A percentile compares a stretch with the other conserved stretches of the same genome.
These are phyloP conservation scores for Drosophila formosana DNA, from an alignment of 2,888 invertebrate species.

Conservation along the genomic window DNA sequence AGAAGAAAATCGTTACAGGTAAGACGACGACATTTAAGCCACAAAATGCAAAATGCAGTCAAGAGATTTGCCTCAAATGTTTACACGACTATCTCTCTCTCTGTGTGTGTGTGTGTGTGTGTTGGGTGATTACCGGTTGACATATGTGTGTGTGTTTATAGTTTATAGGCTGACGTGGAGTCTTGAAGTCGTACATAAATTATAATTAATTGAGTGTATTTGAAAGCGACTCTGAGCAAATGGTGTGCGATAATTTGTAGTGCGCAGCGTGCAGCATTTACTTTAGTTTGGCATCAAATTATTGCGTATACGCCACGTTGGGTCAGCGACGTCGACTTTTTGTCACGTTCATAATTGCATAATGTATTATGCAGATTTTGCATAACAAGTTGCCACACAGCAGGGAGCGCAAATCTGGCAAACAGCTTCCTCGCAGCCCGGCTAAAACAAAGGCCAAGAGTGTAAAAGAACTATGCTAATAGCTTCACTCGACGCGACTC, in stretches of 20 bases:
- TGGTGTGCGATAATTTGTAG: slow-evolving; percentile 66
- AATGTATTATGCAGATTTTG: slow-evolving; percentile 78
- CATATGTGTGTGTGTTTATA: slow-evolving; percentile 20
- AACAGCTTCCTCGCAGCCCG: slow-evolving; percentile 37
- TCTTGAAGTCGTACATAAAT: slow-evolving; percentile 49
- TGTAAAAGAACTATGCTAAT: slow-evolving; percentile 75
- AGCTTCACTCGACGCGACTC: slow-evolving; percentile 39
- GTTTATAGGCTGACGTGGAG: slow-evolving; percentile 17
- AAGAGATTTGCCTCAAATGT: slow-evolving; percentile 10
- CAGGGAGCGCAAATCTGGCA: slow-evolving; percentile 54
- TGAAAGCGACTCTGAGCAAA: slow-evolving; percentile 52
- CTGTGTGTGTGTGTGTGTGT: slow-evolving; percentile 8
- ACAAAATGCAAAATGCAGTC: slow-evolving; percentile 14
- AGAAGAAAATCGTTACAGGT: slow-evolving; percentile 3
- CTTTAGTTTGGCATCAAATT: slow-evolving; percentile 20
- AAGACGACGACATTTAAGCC: neutral
- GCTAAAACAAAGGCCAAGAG: slow-evolving; percentile 62
- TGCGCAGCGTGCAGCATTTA: slow-evolving; percentile 6
- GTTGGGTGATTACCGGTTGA: slow-evolving; percentile 36
- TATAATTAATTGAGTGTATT: slow-evolving; percentile 73
- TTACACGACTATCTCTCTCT: neutral
- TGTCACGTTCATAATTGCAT: slow-evolving; percentile 79
- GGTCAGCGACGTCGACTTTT: slow-evolving; percentile 32
- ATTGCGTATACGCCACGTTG: slow-evolving; percentile 57
- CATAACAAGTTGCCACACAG: slow-evolving; percentile 70